Percentiles rank a stretch among this genome's conserved stretches.
Conservation (phyloP, 2,888 invertebrate genomes). For the Hipparchia sbordonii region DNA sequence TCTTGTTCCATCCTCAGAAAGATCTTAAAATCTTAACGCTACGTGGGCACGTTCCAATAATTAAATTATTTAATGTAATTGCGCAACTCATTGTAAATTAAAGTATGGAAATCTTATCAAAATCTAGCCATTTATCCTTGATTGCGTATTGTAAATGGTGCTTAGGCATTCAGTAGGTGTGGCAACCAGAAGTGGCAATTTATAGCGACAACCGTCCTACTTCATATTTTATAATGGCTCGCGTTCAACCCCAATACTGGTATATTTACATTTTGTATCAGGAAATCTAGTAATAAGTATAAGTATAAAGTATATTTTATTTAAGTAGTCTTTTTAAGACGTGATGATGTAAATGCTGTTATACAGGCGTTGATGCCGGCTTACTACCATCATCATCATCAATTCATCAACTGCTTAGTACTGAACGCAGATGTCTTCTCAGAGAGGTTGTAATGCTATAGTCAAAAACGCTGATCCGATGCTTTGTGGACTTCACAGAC, state of each 20-base stretch:
- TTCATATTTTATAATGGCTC: slow-evolving; percentile 28
- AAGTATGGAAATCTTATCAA: slow-evolving; percentile 37
- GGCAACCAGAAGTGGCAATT: slow-evolving; percentile 36
- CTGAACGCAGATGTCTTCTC: too few relatives aligned
- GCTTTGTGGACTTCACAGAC: too few relatives aligned
- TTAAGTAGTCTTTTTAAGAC: too few relatives aligned
- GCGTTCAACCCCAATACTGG: slow-evolving; percentile 14
- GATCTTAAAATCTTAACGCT: slow-evolving; percentile 20
- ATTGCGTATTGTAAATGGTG: slow-evolving; percentile 34
- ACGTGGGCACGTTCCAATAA: slow-evolving; percentile 13
- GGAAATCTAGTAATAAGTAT: background rate
- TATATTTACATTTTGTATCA: slow-evolving; percentile 22
- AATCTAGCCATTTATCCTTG: slow-evolving; percentile 39
- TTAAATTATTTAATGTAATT: slow-evolving; percentile 22
- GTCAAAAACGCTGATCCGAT: too few relatives aligned
- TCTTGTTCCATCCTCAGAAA: slow-evolving; percentile 11
- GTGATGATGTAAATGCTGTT: too few relatives aligned
- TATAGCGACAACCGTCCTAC: slow-evolving; percentile 30
- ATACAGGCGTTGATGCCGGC: too few relatives aligned
- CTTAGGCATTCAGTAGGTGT: slow-evolving; percentile 37
- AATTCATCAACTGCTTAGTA: too few relatives aligned
- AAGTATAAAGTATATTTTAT: too few relatives aligned
- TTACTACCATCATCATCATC: too few relatives aligned
- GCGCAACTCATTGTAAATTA: slow-evolving; percentile 20
- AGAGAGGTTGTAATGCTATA: too few relatives aligned